Percentiles rank a stretch among this genome's conserved stretches.
Evolutionary conservation across 2,113 vertebrate genomes (phyloP).

Genomic region (Saguinus midas): DNA sequence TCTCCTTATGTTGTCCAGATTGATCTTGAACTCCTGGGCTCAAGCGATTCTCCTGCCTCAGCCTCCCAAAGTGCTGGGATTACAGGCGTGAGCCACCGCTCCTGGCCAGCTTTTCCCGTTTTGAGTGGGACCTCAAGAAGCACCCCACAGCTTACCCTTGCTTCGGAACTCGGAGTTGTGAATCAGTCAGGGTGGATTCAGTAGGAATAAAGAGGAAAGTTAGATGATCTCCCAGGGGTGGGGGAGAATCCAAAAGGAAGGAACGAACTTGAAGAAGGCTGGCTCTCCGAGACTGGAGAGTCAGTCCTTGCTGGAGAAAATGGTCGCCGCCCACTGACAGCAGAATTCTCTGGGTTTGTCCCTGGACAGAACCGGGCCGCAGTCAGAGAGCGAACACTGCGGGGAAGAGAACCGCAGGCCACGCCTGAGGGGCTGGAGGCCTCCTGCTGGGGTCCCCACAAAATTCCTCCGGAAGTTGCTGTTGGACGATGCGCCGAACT

Average conservation of each 20-base stretch:
- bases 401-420: no score
- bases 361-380: background rate
- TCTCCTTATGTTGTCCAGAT: no score
- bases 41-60: no score
- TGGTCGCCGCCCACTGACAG: no score
- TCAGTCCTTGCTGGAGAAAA: background rate
- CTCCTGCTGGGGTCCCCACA: background rate
- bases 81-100: no score
- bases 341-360: background rate
- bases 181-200: background rate
- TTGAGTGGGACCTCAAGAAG: background rate
- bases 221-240: background rate
- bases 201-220: background rate
- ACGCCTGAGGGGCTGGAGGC: background rate
- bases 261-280: background rate
- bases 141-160: background rate
- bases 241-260: background rate
- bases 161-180: background rate
- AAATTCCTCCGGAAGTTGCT: background rate
- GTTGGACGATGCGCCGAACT: background rate
- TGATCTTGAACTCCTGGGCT: no score
- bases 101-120: background rate
- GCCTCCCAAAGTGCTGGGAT: no score
- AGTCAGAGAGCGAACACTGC: background rate
- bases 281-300: background rate